Base-by-base conservation (phyloP, 2,113 vertebrate genomes). In the Scomber japonicus region DNA sequence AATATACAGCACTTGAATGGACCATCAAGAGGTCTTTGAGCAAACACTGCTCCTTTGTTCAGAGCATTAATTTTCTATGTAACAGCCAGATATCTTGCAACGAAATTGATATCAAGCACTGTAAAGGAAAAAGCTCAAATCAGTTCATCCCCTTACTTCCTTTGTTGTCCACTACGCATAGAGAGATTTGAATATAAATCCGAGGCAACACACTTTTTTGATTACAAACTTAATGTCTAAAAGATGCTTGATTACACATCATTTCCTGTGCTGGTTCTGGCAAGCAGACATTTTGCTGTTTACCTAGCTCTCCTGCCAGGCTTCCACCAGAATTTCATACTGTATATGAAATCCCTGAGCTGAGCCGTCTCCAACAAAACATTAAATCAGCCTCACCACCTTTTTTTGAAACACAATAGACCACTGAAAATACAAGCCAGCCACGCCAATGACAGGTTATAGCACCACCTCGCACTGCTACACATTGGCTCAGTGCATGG, bases 1-100 rank as follows among this genome's bases (percentile, higher is more conserved):
- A 95, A 94, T 93, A 93, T 93, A 93, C 89, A 87, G 91, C 89
- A 93, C 92, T 92, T 94, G 93, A 95, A 94, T 92, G 84, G 86
- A 88, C 92, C 91, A 94, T 95, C 94, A 95, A 94, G 94, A 93
- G 91, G 88, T 93, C 89, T 94, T 94, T 90, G 89, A 93, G 91
- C 21, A 77, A 93, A 91, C 89, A 92, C 87, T 84, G 91, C 87
- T 83, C 84, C 92, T 91, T 94, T 93, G 93, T 93, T 92, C 89
- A 78, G 82, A 88, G 88, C 82, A 93, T 93, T 92, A 91, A 89
- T 91, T 92, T 90, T 89, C 90, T 82, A 84, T 92, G 90, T 87
- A 87, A 91, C 87, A 88, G 84, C 72, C 87, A 84, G 87, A 90
- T 81, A 88, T 90, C 83, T 88, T 57, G 66, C 77, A 87, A 81